phyloP scores from a whole-genome alignment of 2,797 vertebrate species.

The Steatocranus sp. region DNA sequence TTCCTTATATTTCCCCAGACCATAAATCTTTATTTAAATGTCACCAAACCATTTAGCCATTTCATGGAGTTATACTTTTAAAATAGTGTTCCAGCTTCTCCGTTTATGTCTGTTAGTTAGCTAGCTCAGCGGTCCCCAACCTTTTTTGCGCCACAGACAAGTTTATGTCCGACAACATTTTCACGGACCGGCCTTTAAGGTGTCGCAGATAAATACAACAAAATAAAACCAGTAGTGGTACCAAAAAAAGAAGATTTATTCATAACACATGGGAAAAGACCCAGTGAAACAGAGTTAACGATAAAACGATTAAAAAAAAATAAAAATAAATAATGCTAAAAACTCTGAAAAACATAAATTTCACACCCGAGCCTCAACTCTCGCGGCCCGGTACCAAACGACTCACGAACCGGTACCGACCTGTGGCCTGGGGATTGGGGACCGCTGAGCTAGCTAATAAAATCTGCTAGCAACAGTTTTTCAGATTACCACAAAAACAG shows the following conservation, averaged over 20 bases:
- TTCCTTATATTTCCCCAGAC: background rate
- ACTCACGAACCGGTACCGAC: rapidly evolving
- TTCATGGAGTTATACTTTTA: background rate
- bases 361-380: background rate
- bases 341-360: background rate
- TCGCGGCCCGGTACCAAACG: background rate
- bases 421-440: rapidly evolving
- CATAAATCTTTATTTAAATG: background rate
- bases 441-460: background rate
- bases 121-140: background rate
- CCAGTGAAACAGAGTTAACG: rapidly evolving
- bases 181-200: rapidly evolving
- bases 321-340: background rate
- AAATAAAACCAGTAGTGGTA: background rate
- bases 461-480: background rate
- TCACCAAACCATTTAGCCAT: background rate
- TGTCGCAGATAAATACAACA: rapidly evolving
- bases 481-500: background rate
- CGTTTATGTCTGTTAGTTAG: background rate
- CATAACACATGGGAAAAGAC: background rate
- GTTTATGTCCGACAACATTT: background rate
- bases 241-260: background rate
- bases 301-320: background rate
- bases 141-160: background rate
- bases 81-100: background rate